Evolutionary conservation across 2,113 vertebrate species (phyloP), one percentile per base, ranked within the genome.

Genomic region (Arvicanthis niloticus): DNA sequence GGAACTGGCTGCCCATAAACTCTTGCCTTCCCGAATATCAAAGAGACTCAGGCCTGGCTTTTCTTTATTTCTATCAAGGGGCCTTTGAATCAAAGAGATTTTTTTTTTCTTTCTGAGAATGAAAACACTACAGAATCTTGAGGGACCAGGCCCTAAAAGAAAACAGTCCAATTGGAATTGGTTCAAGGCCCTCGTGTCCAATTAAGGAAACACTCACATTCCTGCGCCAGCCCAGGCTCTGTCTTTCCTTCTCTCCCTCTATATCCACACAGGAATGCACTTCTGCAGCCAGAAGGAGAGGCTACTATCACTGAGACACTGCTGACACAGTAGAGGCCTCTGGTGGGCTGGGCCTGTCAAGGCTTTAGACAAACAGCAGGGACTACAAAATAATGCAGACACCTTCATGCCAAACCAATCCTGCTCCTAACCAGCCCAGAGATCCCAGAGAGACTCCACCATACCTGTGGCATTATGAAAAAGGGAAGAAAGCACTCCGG

Each of bases 141-240:
- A 96, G 94, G 96, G 93, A 95, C 95, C 94, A 95, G 95, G 91
- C 95, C 95, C 89, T 95, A 94, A 95, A 97, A 93, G 96, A 95
- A 97, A 97, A 97, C 96, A 96, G 91, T 89, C 40, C 91, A 96
- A 70, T 80, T 98, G 97, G 97, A 97, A 91, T 37, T 42, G 40
- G 70, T 96, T 97, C 98, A 97, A 97, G 94, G 75, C 84, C 84
- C 93, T 97, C 53, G 37, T 97, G 96, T 97, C 97, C 98, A 97
- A 97, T 98, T 98, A 98, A 98, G 98, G 97, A 97, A 96, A 94
- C 34, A 84, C 78, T 96, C 86, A 73, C 96, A 97, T 97, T 98
- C 96, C 95, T 93, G 86, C 11, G 16, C 90, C 67, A 42, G 88
- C 97, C 88, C 96, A 80, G 65, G 67, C 88, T 88, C 93, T 76